These are phyloP conservation scores for Notolabrus celidotus DNA, from an alignment of 2,797 vertebrate genomes.

Conservation along the genomic window DNA sequence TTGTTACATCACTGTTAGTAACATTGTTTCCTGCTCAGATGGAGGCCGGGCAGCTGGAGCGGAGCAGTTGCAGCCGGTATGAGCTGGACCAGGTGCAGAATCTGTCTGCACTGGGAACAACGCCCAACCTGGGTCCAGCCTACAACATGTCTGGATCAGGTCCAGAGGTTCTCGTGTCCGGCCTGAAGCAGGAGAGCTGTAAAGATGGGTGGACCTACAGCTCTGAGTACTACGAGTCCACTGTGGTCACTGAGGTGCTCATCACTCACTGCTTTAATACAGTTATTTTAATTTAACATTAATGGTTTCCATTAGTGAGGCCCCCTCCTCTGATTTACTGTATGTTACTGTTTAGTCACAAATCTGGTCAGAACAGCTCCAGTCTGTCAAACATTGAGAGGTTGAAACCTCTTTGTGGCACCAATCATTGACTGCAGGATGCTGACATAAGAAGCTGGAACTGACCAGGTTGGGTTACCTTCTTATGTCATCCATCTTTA, in stretches of 20 bases:
- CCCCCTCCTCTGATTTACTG: neutral
- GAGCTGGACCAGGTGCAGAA: conserved; percentile 57
- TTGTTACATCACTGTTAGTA: neutral
- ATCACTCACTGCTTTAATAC: no score
- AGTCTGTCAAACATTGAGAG: neutral
- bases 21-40: conserved; percentile 31
- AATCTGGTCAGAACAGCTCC: neutral
- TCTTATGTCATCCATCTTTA: neutral
- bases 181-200: conserved; percentile 62
- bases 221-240: conserved; percentile 61
- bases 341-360: conserved; percentile 7
- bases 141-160: conserved; percentile 38
- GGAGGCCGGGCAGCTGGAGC: neutral
- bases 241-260: conserved; percentile 70
- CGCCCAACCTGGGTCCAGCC: conserved; percentile 5
- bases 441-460: conserved; percentile 10
- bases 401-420: neutral
- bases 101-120: conserved; percentile 43
- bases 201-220: conserved; percentile 70
- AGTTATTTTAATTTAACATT: neutral
- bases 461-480: conserved; percentile 1
- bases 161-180: conserved; percentile 29
- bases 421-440: conserved; percentile 31
- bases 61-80: conserved; percentile 69
- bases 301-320: neutral